Conservation (phyloP, 2,797 vertebrate species). For the Lithobates sylvaticus region DNA sequence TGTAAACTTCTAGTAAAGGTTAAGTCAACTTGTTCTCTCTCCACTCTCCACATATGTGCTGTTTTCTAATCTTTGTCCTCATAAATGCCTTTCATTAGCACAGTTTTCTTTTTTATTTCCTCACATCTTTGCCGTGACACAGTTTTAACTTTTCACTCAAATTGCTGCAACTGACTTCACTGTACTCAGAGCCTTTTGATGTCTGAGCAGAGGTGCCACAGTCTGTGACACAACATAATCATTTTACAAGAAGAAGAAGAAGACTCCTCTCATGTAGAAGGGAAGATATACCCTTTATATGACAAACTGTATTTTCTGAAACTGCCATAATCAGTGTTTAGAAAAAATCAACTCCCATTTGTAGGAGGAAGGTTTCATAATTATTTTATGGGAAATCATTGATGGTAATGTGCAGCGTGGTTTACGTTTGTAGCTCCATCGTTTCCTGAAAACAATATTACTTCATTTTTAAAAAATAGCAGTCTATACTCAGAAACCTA, state of each 20-base stretch:
- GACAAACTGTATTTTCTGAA: neutral
- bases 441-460: neutral
- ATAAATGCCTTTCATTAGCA: constrained; percentile 35
- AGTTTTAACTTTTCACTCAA: constrained; percentile 14
- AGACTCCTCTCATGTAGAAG: neutral
- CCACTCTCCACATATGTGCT: constrained; percentile 16
- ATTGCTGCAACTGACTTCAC: neutral
- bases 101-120: neutral
- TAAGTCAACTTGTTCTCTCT: constrained; percentile 24
- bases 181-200: constrained; percentile 1
- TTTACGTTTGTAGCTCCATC: neutral
- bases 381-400: neutral
- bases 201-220: neutral
- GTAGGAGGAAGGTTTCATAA: neutral
- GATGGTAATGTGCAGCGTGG: neutral
- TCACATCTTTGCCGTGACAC: constrained; percentile 11
- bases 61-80: constrained; percentile 15
- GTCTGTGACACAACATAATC: neutral
- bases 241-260: constrained; percentile 4
- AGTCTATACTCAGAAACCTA: too few species aligned
- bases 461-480: neutral
- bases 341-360: neutral
- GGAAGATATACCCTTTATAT: neutral
- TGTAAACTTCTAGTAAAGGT: constrained; percentile 13
- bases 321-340: neutral